These are phyloP conservation scores for Manis javanica DNA, from an alignment of 2,797 vertebrate genomes.

Conservation along the genomic window DNA sequence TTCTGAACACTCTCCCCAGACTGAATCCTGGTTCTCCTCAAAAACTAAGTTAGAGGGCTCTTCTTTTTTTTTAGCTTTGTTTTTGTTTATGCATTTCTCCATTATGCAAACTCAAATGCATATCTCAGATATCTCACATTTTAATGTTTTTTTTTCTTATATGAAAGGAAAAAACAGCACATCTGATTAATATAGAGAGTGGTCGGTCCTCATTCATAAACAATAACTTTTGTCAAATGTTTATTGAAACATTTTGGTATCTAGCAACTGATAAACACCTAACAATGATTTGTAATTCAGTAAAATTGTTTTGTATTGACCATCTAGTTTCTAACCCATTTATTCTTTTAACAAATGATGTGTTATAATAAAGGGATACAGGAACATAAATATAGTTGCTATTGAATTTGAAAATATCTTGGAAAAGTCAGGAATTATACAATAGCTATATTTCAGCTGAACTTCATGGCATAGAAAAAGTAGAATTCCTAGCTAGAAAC, in stretches of 20 bases:
- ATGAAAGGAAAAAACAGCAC: neutral
- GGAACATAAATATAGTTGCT: conserved; percentile 19
- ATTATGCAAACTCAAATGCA: neutral
- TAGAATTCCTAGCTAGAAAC: neutral
- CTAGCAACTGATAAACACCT: neutral
- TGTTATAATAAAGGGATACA: neutral
- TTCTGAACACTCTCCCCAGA: neutral
- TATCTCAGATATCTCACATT: neutral
- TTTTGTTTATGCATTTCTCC: neutral
- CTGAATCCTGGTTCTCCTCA: neutral
- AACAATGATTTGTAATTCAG: neutral
- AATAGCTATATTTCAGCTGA: neutral
- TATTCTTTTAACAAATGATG: neutral
- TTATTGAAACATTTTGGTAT: conserved; percentile 2
- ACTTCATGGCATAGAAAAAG: neutral
- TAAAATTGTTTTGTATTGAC: neutral
- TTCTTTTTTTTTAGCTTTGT: neutral
- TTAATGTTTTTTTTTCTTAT: neutral
- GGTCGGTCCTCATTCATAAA: neutral
- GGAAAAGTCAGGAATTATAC: neutral
- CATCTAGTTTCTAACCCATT: neutral
- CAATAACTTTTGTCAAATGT: neutral
- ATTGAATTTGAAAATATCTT: neutral
- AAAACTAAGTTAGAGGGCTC: neutral
- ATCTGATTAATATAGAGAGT: neutral